Percentiles rank a stretch among this genome's conserved stretches.
phyloP scores from a whole-genome alignment of 1,140 invertebrate genomes.

The Pseudomyrmex flavicornis region DNA sequence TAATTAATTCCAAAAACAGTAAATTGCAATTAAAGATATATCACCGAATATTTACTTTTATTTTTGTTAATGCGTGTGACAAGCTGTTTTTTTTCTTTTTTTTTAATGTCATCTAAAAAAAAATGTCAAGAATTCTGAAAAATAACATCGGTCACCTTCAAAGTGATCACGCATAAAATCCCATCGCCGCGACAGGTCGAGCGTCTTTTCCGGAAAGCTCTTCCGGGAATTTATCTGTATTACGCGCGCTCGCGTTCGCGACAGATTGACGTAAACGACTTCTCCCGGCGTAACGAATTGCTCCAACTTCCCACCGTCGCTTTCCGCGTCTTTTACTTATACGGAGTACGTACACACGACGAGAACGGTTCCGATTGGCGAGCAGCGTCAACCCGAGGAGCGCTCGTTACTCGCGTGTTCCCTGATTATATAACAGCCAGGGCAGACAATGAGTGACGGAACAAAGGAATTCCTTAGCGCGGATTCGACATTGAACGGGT shows the following conservation, averaged over 20 bases:
- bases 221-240: slow-evolving; percentile 48
- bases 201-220: slow-evolving; percentile 27
- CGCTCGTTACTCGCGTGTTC: slow-evolving; percentile 32
- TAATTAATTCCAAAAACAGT: neutral
- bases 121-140: neutral
- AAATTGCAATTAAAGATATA: too few relatives aligned
- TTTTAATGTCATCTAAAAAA: neutral
- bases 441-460: slow-evolving; percentile 71
- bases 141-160: neutral
- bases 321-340: slow-evolving; percentile 34
- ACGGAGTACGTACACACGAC: neutral
- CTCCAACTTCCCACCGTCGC: slow-evolving; percentile 49
- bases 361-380: slow-evolving; percentile 55
- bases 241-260: slow-evolving; percentile 41
- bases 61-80: too few relatives aligned
- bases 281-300: slow-evolving; percentile 53
- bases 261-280: slow-evolving; percentile 57
- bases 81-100: too few relatives aligned
- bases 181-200: slow-evolving; percentile 19
- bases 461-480: slow-evolving; percentile 75
- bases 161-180: slow-evolving; percentile 33
- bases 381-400: slow-evolving; percentile 33
- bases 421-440: slow-evolving; percentile 66
- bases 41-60: neutral
- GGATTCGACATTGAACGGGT: slow-evolving; percentile 64